Evolutionary conservation across 2,797 vertebrate species (phyloP).

Genomic region (Microctenopoma stevenorrisi): DNA sequence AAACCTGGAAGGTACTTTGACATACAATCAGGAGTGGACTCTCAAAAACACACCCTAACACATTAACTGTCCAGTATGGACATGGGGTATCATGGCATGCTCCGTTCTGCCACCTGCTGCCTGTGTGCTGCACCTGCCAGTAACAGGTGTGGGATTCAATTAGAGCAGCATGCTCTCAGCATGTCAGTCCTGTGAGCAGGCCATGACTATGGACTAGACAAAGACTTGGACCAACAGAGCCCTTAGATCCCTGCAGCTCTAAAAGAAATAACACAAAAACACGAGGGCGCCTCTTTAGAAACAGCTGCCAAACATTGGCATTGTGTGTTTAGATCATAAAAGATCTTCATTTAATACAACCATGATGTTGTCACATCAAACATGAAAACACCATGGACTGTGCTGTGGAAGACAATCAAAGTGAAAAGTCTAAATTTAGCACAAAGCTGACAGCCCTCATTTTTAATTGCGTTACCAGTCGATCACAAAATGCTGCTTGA

Average conservation of each 20-base stretch:
- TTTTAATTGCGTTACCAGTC: conserved; percentile 76
- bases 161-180: conserved; percentile 83
- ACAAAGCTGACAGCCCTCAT: conserved; percentile 70
- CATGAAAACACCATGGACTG: conserved; percentile 56
- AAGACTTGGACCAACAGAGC: conserved; percentile 51
- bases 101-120: conserved; percentile 83
- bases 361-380: conserved; percentile 70
- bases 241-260: conserved; percentile 45
- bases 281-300: conserved; percentile 54
- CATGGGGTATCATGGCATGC: conserved; percentile 60
- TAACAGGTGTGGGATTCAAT: conserved; percentile 87
- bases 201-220: conserved; percentile 65
- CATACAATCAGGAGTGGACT: conserved; percentile 53
- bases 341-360: conserved; percentile 69
- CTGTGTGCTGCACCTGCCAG: conserved; percentile 76
- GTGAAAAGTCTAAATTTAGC: conserved; percentile 75
- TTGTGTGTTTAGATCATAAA: conserved; percentile 76
- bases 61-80: conserved; percentile 71
- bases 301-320: conserved; percentile 69
- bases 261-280: conserved; percentile 17
- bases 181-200: conserved; percentile 68
- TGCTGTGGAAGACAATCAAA: conserved; percentile 59
- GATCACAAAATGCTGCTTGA: conserved; percentile 66
- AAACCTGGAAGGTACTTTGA: conserved; percentile 52
- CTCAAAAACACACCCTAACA: conserved; percentile 52